These are phyloP conservation scores for Luperina testacea DNA, from an alignment of 2,888 invertebrate species.

Conservation along the genomic window DNA sequence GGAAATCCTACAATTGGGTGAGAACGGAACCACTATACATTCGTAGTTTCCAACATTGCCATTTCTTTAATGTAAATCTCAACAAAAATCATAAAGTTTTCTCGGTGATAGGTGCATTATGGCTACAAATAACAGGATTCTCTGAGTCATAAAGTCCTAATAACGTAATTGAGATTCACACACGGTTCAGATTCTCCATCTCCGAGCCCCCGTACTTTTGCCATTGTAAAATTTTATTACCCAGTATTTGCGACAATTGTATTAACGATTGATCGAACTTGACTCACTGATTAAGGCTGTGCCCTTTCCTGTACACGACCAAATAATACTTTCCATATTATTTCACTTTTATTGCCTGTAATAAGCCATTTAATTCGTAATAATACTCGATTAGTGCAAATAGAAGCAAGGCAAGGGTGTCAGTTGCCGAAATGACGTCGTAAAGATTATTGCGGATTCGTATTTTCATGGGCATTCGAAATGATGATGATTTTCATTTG, in stretches of 20 bases:
- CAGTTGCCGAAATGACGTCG: slow-evolving; percentile 44
- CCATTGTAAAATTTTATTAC: slow-evolving; percentile 86
- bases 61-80: neutral
- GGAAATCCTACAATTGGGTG: slow-evolving; percentile 32
- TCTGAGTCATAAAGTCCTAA: slow-evolving; percentile 31
- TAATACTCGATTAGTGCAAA: slow-evolving; percentile 60
- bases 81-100: neutral
- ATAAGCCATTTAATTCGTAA: slow-evolving; percentile 70
- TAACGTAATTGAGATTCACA: slow-evolving; percentile 53
- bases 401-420: slow-evolving; percentile 40
- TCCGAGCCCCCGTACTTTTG: slow-evolving; percentile 52
- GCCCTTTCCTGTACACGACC: slow-evolving; percentile 70
- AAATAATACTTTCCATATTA: slow-evolving; percentile 70
- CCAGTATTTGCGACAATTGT: slow-evolving; percentile 82
- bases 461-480: slow-evolving; percentile 33
- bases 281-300: slow-evolving; percentile 71
- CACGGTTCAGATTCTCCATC: slow-evolving; percentile 18
- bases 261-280: slow-evolving; percentile 72
- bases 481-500: slow-evolving; percentile 37
- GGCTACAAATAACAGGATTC: slow-evolving; percentile 39
- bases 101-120: neutral
- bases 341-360: slow-evolving; percentile 75
- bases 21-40: slow-evolving; percentile 27
- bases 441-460: slow-evolving; percentile 38
- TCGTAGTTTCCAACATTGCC: neutral